Evolutionary conservation across 2,113 vertebrate genomes (phyloP).

Genomic region (Periophthalmodon schlosseri): DNA sequence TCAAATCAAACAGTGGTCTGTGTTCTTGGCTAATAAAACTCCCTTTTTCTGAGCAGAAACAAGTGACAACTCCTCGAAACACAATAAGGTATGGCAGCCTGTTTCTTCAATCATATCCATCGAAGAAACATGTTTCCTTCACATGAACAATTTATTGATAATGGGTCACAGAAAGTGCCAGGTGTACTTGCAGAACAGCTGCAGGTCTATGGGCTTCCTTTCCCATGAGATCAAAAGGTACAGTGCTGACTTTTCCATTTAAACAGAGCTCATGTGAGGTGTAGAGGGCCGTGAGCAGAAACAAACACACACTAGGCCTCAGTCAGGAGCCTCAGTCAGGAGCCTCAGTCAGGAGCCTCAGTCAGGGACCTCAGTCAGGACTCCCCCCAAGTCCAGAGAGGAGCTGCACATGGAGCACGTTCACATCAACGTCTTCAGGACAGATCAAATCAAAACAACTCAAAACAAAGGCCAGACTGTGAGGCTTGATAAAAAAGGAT

Average conservation of each 20-base stretch:
- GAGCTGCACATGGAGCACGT: slow-evolving; percentile 46
- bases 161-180: slow-evolving; percentile 93
- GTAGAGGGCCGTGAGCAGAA: slow-evolving; percentile 92
- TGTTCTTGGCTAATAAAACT: slow-evolving; percentile 69
- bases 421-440: slow-evolving; percentile 58
- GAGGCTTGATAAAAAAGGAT: slow-evolving; percentile 42
- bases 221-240: slow-evolving; percentile 95
- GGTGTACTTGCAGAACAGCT: slow-evolving; percentile 89
- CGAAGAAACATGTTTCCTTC: slow-evolving; percentile 96
- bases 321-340: slow-evolving; percentile 25
- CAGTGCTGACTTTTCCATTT: slow-evolving; percentile 96
- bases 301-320: slow-evolving; percentile 88
- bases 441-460: slow-evolving; percentile 51
- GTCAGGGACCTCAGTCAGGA: slow-evolving; percentile 36
- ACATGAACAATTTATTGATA: slow-evolving; percentile 99
- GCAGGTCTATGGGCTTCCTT: slow-evolving; percentile 91
- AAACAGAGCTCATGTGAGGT: slow-evolving; percentile 98
- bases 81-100: slow-evolving; percentile 77
- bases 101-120: slow-evolving; percentile 95
- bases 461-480: slow-evolving; percentile 29
- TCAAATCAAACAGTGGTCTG: slow-evolving; percentile 58
- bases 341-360: slow-evolving; percentile 53
- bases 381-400: slow-evolving; percentile 67
- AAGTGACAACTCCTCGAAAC: slow-evolving; percentile 77
- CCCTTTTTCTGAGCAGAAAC: slow-evolving; percentile 60